phyloP scores from a whole-genome alignment of 2,888 invertebrate species.

The Cremastinae sp. region DNA sequence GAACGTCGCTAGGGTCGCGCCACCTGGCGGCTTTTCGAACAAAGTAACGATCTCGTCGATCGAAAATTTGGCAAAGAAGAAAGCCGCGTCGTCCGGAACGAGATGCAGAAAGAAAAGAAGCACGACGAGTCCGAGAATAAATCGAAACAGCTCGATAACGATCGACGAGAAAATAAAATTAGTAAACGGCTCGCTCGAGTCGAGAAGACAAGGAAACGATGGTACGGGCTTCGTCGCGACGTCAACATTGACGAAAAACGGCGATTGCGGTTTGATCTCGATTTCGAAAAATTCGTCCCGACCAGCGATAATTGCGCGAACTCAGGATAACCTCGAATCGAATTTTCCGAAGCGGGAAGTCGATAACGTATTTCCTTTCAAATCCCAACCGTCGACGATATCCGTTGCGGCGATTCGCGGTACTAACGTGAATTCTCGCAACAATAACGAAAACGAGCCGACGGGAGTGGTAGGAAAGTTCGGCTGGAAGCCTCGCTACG shows the following conservation, averaged over 20 bases:
- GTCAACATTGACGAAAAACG: slow-evolving; percentile 53
- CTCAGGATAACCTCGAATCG: not conserved
- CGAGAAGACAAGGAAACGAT: not conserved
- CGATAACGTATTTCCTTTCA: slow-evolving; percentile 9
- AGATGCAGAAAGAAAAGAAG: slow-evolving; percentile 49
- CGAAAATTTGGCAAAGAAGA: slow-evolving; percentile 53
- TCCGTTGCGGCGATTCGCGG: slow-evolving; percentile 56
- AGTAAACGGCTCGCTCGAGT: not conserved
- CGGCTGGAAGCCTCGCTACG: slow-evolving; percentile 19
- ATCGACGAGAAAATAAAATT: slow-evolving; percentile 27
- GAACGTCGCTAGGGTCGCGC: not conserved
- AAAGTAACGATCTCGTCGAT: slow-evolving; percentile 49
- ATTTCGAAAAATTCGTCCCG: slow-evolving; percentile 42
- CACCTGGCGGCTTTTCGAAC: slow-evolving; percentile 18
- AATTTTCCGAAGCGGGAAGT: slow-evolving; percentile 8
- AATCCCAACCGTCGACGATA: slow-evolving; percentile 49
- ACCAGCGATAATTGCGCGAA: slow-evolving; percentile 12
- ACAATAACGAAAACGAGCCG: slow-evolving; percentile 19
- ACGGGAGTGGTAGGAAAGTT: slow-evolving; percentile 10
- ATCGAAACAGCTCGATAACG: slow-evolving; percentile 25
- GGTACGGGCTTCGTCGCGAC: slow-evolving; percentile 56
- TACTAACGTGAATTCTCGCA: slow-evolving; percentile 35
- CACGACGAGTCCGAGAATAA: slow-evolving; percentile 44
- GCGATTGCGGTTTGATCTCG: slow-evolving; percentile 40
- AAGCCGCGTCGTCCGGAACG: slow-evolving; percentile 9